Evolutionary conservation across 2,797 vertebrate species (phyloP).

Genomic region (Alexandromys oeconomus): DNA sequence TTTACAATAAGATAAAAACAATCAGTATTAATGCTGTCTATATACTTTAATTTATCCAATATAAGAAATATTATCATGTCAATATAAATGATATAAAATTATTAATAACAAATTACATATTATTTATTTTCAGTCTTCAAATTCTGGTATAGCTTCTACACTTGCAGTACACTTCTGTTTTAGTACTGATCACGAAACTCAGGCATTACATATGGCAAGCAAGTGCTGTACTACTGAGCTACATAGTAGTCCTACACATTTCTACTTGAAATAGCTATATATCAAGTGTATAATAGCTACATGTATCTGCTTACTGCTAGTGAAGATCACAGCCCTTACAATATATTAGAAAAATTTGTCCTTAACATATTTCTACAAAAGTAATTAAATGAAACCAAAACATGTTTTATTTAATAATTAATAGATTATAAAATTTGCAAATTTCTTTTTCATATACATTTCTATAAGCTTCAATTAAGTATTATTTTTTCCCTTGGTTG

Average conservation of each 20-base stretch:
- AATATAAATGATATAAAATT: not conserved
- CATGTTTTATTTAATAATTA: slow-evolving; percentile 23
- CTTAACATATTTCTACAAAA: not conserved
- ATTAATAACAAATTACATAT: not conserved
- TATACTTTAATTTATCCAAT: not conserved
- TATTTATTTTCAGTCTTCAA: slow-evolving; percentile 29
- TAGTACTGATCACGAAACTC: not conserved
- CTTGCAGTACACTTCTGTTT: not conserved
- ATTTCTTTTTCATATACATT: slow-evolving; percentile 60
- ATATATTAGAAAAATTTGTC: slow-evolving; percentile 21
- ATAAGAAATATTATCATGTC: not conserved
- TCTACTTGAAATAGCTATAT: not conserved
- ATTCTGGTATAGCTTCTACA: not conserved
- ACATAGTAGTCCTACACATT: not conserved
- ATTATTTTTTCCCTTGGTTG: slow-evolving; percentile 59
- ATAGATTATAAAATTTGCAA: slow-evolving; percentile 46
- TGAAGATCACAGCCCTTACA: not conserved
- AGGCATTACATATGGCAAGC: not conserved
- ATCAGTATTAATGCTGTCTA: not conserved
- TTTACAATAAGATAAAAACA: slow-evolving; percentile 15
- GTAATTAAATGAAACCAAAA: slow-evolving; percentile 51
- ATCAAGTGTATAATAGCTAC: not conserved
- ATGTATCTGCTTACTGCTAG: not conserved
- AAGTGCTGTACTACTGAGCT: not conserved
- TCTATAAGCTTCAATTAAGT: slow-evolving; percentile 58